phyloP scores from a whole-genome alignment of 2,888 invertebrate species.

The Hirtodrosophila duncani region DNA sequence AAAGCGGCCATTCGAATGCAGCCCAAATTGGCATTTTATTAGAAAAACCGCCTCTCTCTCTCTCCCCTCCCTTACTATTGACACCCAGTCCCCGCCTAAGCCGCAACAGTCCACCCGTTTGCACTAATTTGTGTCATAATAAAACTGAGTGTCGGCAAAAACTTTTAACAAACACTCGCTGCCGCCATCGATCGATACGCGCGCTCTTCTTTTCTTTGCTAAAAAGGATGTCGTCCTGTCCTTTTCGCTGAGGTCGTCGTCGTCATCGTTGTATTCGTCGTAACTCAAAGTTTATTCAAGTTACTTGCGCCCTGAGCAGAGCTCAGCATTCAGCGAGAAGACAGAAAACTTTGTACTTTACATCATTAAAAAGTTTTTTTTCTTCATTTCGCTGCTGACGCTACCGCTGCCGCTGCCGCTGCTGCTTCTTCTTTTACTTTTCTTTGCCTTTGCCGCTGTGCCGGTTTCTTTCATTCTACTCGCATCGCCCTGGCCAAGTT shows the following conservation, averaged over 20 bases:
- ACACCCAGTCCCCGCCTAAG: not conserved
- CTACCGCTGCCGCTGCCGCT: constrained; percentile 4
- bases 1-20: constrained; percentile 66
- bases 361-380: constrained; percentile 76
- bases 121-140: constrained; percentile 69
- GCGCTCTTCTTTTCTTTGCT: constrained; percentile 5
- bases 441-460: constrained; percentile 15
- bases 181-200: constrained; percentile 52
- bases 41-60: constrained; percentile 31
- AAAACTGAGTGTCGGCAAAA: constrained; percentile 69
- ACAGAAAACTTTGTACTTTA: constrained; percentile 76
- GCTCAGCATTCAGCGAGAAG: constrained; percentile 40
- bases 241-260: constrained; percentile 54
- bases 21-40: constrained; percentile 72
- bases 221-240: constrained; percentile 53
- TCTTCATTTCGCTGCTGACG: constrained; percentile 26
- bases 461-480: constrained; percentile 16
- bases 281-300: constrained; percentile 72
- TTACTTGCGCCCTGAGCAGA: constrained; percentile 49
- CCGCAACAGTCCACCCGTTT: too few species aligned
- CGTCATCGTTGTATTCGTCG: constrained; percentile 18
- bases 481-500: constrained; percentile 20
- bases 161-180: constrained; percentile 58
- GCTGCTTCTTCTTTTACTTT: constrained; percentile 1
- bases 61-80: not conserved